These are phyloP conservation scores for Pseudochaenichthys georgianus DNA, from an alignment of 2,797 vertebrate species.

Conservation along the genomic window DNA sequence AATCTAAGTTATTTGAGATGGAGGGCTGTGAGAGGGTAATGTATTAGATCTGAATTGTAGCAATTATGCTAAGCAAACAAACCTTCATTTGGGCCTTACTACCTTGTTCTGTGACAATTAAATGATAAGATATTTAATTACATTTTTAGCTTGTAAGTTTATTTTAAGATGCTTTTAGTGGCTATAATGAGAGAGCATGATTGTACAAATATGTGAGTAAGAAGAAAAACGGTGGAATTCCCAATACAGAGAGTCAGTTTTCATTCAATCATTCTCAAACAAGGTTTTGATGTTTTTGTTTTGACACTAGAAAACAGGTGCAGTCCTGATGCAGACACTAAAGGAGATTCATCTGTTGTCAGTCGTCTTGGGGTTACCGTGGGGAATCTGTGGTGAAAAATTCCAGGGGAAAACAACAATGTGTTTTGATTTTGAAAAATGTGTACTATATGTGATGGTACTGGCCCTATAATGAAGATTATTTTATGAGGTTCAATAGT, in stretches of 20 bases:
- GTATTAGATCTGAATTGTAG: not conserved
- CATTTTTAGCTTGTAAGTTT: not conserved
- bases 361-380: constrained; percentile 9
- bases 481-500: not conserved
- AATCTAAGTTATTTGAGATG: constrained; percentile 6
- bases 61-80: constrained; percentile 3
- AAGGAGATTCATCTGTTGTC: constrained; percentile 16
- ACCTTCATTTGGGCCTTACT: not conserved
- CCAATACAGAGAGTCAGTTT: not conserved
- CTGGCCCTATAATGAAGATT: not conserved
- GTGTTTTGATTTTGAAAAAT: not conserved
- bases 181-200: not conserved
- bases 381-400: not conserved
- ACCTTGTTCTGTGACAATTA: not conserved
- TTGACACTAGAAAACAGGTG: not conserved
- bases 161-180: not conserved
- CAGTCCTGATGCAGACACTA: not conserved
- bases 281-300: not conserved
- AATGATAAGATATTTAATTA: not conserved
- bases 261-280: not conserved
- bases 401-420: not conserved
- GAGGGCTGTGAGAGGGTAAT: not conserved
- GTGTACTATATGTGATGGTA: not conserved
- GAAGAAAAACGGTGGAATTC: not conserved
- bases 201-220: not conserved